Evolutionary conservation across 2,888 invertebrate genomes (phyloP).

Genomic region (Philhelius pedissequus): DNA sequence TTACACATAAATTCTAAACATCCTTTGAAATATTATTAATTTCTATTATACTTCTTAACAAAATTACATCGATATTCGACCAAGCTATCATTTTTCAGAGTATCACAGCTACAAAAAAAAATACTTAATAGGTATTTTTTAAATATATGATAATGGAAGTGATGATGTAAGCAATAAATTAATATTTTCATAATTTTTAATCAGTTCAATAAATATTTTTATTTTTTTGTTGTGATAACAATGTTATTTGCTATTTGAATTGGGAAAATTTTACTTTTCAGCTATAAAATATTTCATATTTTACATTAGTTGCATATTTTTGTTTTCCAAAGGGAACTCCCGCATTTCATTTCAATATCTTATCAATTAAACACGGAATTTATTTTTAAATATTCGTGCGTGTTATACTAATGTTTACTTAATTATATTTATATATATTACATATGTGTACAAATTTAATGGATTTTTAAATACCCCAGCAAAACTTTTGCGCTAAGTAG

Average conservation of each 20-base stretch:
- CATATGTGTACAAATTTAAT: too few species aligned
- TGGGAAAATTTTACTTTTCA: neutral
- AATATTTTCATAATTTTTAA: neutral
- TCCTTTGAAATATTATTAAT: too few species aligned
- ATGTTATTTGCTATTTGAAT: neutral
- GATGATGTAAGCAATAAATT: neutral
- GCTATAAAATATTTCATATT: neutral
- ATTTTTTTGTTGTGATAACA: neutral
- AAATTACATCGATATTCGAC: too few species aligned
- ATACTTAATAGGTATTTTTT: too few species aligned
- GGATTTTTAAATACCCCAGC: neutral
- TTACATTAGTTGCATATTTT: neutral
- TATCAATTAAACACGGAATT: neutral
- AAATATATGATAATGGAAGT: too few species aligned
- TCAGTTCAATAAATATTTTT: neutral
- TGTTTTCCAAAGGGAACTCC: neutral
- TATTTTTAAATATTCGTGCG: neutral
- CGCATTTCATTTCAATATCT: neutral
- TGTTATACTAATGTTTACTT: too few species aligned
- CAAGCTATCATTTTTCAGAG: too few species aligned
- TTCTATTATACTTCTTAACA: too few species aligned
- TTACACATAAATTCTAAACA: too few species aligned
- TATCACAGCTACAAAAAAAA: too few species aligned
- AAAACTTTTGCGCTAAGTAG: too few species aligned
- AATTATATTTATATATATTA: too few species aligned